phyloP scores from a whole-genome alignment of 2,888 invertebrate genomes.

The Caenorhabditis parvicauda region DNA sequence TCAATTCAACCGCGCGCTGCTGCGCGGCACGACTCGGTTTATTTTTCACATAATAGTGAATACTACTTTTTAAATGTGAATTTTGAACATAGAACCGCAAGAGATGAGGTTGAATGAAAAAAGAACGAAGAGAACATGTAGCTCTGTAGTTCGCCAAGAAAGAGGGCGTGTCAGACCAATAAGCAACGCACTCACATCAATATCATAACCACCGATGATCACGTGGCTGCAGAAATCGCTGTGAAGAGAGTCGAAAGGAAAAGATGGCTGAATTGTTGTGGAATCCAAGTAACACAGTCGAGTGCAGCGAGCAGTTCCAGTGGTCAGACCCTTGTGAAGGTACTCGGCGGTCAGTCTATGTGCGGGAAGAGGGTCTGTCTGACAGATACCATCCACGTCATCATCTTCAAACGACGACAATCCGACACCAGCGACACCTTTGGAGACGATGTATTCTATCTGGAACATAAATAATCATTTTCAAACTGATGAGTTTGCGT shows the following conservation, averaged over 20 bases:
- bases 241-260: conserved; percentile 19
- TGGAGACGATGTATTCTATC: conserved; percentile 17
- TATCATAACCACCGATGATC: conserved; percentile 13
- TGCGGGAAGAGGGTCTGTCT: conserved; percentile 15
- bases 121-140: too few species aligned
- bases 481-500: background rate
- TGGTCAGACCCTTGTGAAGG: background rate
- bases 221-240: conserved; percentile 21
- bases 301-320: conserved; percentile 10
- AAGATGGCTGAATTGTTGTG: conserved; percentile 6
- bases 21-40: too few species aligned
- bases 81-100: too few species aligned
- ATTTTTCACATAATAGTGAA: too few species aligned
- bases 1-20: too few species aligned
- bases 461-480: background rate
- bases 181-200: too few species aligned
- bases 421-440: conserved; percentile 20
- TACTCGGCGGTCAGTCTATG: conserved; percentile 11
- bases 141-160: too few species aligned
- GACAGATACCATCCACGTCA: conserved; percentile 16
- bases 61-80: too few species aligned
- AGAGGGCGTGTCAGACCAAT: too few species aligned
- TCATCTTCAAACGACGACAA: conserved; percentile 8
- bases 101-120: too few species aligned
- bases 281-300: conserved; percentile 21